Base-by-base conservation (phyloP, 2,888 invertebrate genomes). In the Ischnura elegans region DNA sequence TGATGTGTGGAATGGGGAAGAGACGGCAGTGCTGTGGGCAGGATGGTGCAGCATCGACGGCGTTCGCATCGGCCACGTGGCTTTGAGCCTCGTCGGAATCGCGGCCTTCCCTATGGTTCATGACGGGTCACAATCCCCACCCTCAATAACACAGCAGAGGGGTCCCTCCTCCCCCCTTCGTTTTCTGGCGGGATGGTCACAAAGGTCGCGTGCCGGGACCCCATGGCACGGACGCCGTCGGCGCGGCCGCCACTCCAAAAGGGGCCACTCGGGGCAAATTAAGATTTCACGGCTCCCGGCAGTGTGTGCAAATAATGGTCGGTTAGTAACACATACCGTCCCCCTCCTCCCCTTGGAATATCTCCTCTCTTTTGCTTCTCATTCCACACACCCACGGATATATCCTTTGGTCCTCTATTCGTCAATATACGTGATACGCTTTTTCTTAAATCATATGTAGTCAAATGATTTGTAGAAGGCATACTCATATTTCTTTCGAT, bases 211-310 rank as follows among this genome's bases (percentile, higher is more conserved):
- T 87, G 87, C 51, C 87, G 87, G 29, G n/a, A 47, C 29, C 36
- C 55, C 36, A n/a, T n/a, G 61, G 76, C 76, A 36, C 76, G n/a
- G n/a, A 76, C 76, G 76, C 25, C 76, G 76, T 76, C 76, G 76
- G 36, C 47, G n/a, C 46, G 25, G 36, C 61, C 90, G 61, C 43
- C 61, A 61, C 25, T 61, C 66, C 66, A 66, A 66, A 43, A 36
- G 61, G 43, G 51, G 51, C 6, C 46, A 86, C 86, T 76, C 86
- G 42, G 90, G 90, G 61, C 90, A 47, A 90, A 90, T 90, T 90
- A 90, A 90, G 90, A 90, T 90, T 90, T 90, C 90, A 90, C 90
- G 90, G 90, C 90, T 90, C 90, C 90, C 90, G 90, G 90, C 90
- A 55, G 90, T 90, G 90, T 90, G 90, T 90, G 90, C 90, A 90